phyloP scores from a whole-genome alignment of 2,888 invertebrate genomes.

The Chironomus riparius region DNA sequence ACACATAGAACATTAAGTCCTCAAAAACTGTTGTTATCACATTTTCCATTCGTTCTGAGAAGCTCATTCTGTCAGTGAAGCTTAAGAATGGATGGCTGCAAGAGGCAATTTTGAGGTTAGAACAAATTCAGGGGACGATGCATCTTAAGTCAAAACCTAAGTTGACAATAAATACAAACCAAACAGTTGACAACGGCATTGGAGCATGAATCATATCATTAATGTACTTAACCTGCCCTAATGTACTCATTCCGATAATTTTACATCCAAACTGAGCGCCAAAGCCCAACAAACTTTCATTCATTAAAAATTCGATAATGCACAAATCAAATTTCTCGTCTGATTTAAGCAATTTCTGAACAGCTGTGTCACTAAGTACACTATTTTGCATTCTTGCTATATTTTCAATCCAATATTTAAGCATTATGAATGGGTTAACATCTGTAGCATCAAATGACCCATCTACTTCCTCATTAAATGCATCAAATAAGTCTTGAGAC shows the following conservation, averaged over 20 bases:
- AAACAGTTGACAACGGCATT: slow-evolving; percentile 38
- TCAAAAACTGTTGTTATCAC: slow-evolving; percentile 33
- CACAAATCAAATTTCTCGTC: slow-evolving; percentile 33
- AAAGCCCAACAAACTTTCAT: slow-evolving; percentile 33
- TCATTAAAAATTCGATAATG: slow-evolving; percentile 32
- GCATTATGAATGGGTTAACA: background rate
- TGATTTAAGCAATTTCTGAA: slow-evolving; percentile 29
- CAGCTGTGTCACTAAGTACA: background rate
- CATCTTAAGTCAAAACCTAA: too few species aligned
- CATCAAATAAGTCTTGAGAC: background rate
- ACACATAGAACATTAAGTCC: slow-evolving; percentile 31
- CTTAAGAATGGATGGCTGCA: slow-evolving; percentile 31
- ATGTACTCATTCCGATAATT: slow-evolving; percentile 32
- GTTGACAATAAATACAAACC: too few species aligned
- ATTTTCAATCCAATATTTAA: slow-evolving; percentile 17
- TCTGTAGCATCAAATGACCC: background rate
- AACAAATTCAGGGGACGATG: too few species aligned
- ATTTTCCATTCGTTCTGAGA: slow-evolving; percentile 38
- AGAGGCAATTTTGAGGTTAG: background rate
- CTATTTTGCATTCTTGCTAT: background rate
- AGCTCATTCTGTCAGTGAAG: slow-evolving; percentile 38
- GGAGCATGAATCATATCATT: slow-evolving; percentile 33
- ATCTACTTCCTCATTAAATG: slow-evolving; percentile 10
- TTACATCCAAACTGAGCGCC: slow-evolving; percentile 33
- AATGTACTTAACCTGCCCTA: slow-evolving; percentile 31